These are phyloP conservation scores for Pocillopora grandis DNA, from an alignment of 92 coral and sea anemone genomes.

Conservation along the genomic window DNA sequence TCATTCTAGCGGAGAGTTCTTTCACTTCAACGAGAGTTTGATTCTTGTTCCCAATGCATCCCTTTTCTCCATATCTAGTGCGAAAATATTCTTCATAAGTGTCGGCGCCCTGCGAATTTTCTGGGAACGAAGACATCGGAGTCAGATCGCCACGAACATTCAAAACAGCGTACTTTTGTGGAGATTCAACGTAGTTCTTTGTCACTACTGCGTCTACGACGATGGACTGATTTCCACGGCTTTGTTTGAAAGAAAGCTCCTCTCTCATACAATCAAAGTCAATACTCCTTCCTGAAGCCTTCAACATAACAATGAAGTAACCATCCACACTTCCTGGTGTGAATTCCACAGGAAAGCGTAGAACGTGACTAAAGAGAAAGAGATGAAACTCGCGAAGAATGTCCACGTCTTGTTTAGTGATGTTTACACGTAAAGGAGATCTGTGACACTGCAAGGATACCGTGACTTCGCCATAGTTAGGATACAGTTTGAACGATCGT, in stretches of 20 bases:
- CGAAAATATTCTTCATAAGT: conserved; percentile 77
- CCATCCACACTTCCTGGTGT: conserved; percentile 58
- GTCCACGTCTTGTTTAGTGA: conserved; percentile 13
- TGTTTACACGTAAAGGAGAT: not conserved
- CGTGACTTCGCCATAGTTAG: conserved; percentile 65
- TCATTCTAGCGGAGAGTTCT: conserved; percentile 55
- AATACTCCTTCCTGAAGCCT: not conserved
- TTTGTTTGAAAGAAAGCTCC: not conserved
- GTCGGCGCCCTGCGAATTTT: conserved; percentile 62
- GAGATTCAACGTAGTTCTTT: conserved; percentile 4
- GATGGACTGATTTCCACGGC: not conserved
- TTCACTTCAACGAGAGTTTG: conserved; percentile 76
- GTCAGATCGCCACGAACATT: conserved; percentile 44
- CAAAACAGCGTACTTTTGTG: conserved; percentile 52
- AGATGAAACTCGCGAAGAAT: conserved; percentile 63
- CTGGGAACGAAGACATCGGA: conserved; percentile 78
- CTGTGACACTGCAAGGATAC: conserved; percentile 43
- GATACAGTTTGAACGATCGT: conserved; percentile 72
- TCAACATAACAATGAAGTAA: conserved; percentile 72
- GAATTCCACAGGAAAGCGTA: conserved; percentile 51
- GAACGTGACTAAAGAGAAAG: conserved; percentile 56
- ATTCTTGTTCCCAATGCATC: conserved; percentile 17
- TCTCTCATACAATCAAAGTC: conserved; percentile 35
- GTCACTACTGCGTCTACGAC: conserved; percentile 15
- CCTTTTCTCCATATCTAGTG: conserved; percentile 16